These are phyloP conservation scores for Acromyrmex heyeri DNA, from an alignment of 1,140 invertebrate genomes.

Conservation along the genomic window DNA sequence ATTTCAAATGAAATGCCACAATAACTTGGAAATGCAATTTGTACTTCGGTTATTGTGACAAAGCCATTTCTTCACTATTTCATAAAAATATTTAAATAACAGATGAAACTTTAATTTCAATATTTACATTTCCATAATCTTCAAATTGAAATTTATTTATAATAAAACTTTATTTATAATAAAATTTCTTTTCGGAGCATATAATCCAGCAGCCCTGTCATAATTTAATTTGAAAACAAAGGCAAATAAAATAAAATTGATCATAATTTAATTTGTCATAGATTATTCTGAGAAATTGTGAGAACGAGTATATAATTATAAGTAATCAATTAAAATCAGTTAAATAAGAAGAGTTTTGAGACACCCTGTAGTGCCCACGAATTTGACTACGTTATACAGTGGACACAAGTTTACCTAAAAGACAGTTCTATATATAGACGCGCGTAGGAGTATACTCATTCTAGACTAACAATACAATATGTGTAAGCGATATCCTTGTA, in stretches of 20 bases:
- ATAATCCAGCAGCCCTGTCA: not conserved
- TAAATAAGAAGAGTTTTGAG: not conserved
- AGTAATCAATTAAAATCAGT: not conserved
- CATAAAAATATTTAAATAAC: not conserved
- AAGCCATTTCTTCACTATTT: not conserved
- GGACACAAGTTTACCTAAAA: conserved; percentile 15
- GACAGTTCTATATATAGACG: conserved; percentile 17
- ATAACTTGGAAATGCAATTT: not conserved
- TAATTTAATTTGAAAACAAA: too few relatives aligned
- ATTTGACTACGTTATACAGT: conserved; percentile 26
- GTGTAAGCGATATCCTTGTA: conserved; percentile 36
- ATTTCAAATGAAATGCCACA: not conserved
- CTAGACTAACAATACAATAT: conserved; percentile 11
- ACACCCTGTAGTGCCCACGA: conserved; percentile 16
- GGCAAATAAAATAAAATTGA: too few relatives aligned
- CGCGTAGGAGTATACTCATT: conserved; percentile 21
- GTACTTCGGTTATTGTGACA: not conserved
- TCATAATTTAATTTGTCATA: not conserved
- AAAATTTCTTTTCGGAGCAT: not conserved
- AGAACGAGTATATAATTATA: not conserved
- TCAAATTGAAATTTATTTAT: not conserved
- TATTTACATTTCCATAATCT: not conserved
- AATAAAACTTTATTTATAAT: not conserved
- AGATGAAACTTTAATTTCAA: not conserved
- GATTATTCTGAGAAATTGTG: not conserved